Evolutionary conservation across 2,113 vertebrate genomes (phyloP), one percentile per base, ranked within the genome.

Genomic region (Nesospiza acunhae): DNA sequence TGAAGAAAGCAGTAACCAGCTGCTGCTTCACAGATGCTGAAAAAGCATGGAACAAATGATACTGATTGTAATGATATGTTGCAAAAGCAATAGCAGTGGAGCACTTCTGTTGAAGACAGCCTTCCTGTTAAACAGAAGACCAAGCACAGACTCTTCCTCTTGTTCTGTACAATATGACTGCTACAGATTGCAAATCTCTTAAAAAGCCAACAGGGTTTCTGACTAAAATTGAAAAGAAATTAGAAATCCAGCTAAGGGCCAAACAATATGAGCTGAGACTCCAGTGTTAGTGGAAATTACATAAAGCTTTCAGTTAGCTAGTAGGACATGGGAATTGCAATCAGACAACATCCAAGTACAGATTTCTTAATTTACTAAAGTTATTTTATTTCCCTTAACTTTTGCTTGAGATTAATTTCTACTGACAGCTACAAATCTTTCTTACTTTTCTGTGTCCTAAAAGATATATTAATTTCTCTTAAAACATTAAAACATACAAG

Each of bases 11-110:
- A 94, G 82, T 92, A 87, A 94, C 97, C 98, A 98, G 98, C 98
- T 98, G 98, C 97, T 96, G 97, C 96, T 95, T 94, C 95, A 96
- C 96, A 98, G 95, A 98, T 98, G 98, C 97, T 97, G 89, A 97
- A 95, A 96, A 96, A 68, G 77, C 92, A 31, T 56, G 92, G 89
- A 98, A 98, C 98, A 98, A 98, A 97, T 50, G 93, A 75, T 91
- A 64, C 97, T 98, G 98, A 98, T 98, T 98, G 97, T 98, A 98
- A 98, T 98, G 96, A 98, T 96, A 98, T 52, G 96, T 95, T 98
- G 89, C 96, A 94, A 76, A 95, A 95, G 91, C 84, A 66, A 66
- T 56, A 85, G 96, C 91, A 89, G 89, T 94, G 82, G 96, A 97
- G 89, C 85, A 97, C 89, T 95, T 97, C 77, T 84, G 95, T 90